Conservation (phyloP, 2,797 vertebrate species). For the Onychomys torridus region DNA sequence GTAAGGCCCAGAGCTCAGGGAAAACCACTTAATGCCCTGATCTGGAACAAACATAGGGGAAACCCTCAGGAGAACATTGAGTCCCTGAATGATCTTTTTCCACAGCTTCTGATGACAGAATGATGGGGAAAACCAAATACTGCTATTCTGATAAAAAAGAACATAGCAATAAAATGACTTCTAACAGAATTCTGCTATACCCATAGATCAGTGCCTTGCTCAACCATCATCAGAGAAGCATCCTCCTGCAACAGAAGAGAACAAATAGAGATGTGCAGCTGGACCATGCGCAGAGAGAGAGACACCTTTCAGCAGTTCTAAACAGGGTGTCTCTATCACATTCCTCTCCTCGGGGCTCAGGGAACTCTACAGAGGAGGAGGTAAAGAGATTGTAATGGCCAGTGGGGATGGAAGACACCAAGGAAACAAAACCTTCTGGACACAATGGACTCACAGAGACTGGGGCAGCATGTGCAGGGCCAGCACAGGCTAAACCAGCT, state of each 20-base stretch:
- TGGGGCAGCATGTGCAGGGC: background rate
- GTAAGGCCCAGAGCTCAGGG: background rate
- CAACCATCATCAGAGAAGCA: background rate
- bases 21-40: background rate
- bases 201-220: background rate
- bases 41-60: background rate
- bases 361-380: background rate
- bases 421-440: background rate
- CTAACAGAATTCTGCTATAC: no score
- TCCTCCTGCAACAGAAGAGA: background rate
- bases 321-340: background rate
- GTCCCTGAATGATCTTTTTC: background rate
- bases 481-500: background rate
- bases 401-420: background rate
- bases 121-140: background rate
- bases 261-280: background rate
- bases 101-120: background rate
- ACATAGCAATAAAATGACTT: background rate
- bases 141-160: background rate
- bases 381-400: background rate
- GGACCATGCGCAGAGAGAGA: background rate
- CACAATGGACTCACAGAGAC: background rate
- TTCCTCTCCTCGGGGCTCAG: background rate
- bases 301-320: background rate
- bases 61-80: conserved; percentile 2